phyloP scores from a whole-genome alignment of 2,888 invertebrate genomes.

The Diachrysia chrysitis region DNA sequence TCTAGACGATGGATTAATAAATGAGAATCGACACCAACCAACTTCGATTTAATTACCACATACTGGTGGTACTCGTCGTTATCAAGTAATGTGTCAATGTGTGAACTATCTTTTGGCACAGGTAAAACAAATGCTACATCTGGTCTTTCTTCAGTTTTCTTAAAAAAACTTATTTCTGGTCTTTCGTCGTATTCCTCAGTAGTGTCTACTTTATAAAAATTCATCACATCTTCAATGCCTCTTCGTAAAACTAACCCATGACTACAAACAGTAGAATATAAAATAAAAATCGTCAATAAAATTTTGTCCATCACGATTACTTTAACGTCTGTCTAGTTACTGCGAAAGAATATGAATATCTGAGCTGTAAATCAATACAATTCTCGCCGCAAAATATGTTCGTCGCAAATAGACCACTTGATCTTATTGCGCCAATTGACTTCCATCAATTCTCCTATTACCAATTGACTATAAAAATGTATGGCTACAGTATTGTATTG shows the following conservation, averaged over 20 bases:
- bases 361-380: constrained; percentile 51
- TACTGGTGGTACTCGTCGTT: constrained; percentile 56
- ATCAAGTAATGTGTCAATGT: constrained; percentile 37
- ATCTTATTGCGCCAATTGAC: constrained; percentile 75
- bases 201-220: constrained; percentile 59
- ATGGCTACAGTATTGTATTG: constrained; percentile 26
- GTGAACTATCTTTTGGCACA: constrained; percentile 44
- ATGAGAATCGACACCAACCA: constrained; percentile 59
- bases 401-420: constrained; percentile 67
- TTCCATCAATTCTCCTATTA: constrained; percentile 62
- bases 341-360: constrained; percentile 50
- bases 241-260: constrained; percentile 50
- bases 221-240: constrained; percentile 36
- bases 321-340: constrained; percentile 48
- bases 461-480: constrained; percentile 50
- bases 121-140: constrained; percentile 55
- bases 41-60: constrained; percentile 63
- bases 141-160: constrained; percentile 45
- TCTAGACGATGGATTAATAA: constrained; percentile 58
- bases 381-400: constrained; percentile 38
- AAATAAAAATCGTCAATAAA: constrained; percentile 25
- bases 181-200: constrained; percentile 44
- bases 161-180: constrained; percentile 53
- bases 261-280: constrained; percentile 39
- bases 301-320: constrained; percentile 43